A percentile compares a stretch with the other conserved stretches of the same genome.
Conservation (phyloP, 2,888 invertebrate species). For the Stenoptilia bipunctidactyla region DNA sequence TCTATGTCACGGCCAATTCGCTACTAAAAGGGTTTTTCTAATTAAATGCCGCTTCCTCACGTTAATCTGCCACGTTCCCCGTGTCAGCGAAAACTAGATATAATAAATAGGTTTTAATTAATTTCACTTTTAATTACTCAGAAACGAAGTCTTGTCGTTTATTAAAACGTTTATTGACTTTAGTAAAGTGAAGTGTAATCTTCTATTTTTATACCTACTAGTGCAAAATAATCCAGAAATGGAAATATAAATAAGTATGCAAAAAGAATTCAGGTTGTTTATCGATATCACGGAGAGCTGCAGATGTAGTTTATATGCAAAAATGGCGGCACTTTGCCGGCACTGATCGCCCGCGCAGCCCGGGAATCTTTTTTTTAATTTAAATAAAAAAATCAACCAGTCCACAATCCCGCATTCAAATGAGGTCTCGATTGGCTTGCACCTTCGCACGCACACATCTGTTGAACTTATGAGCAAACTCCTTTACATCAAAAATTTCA, state of each 20-base stretch:
- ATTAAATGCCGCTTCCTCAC: slow-evolving; percentile 31
- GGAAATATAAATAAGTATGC: too few species aligned
- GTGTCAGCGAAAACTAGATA: not conserved
- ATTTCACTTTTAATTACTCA: not conserved
- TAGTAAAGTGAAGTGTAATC: too few species aligned
- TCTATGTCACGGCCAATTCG: slow-evolving; percentile 44
- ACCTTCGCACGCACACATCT: slow-evolving; percentile 18
- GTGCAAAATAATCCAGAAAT: too few species aligned
- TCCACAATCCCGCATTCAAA: slow-evolving; percentile 39
- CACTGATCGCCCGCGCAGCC: slow-evolving; percentile 25
- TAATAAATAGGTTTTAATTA: not conserved
- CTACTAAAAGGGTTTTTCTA: slow-evolving; percentile 33
- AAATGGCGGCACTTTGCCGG: slow-evolving; percentile 24
- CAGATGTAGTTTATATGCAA: slow-evolving; percentile 7
- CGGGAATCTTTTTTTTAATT: slow-evolving; percentile 27
- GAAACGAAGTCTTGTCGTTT: too few species aligned
- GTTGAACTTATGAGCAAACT: too few species aligned
- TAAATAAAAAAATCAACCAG: slow-evolving; percentile 35
- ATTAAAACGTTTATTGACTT: too few species aligned
- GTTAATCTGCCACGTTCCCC: slow-evolving; percentile 18
- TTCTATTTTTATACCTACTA: too few species aligned
- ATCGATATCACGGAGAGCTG: not conserved
- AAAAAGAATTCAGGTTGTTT: too few species aligned
- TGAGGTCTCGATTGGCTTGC: slow-evolving; percentile 41
- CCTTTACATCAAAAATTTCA: too few species aligned